These are phyloP conservation scores for Melanerpes aurifrons DNA, from an alignment of 2,113 vertebrate genomes.

Conservation along the genomic window DNA sequence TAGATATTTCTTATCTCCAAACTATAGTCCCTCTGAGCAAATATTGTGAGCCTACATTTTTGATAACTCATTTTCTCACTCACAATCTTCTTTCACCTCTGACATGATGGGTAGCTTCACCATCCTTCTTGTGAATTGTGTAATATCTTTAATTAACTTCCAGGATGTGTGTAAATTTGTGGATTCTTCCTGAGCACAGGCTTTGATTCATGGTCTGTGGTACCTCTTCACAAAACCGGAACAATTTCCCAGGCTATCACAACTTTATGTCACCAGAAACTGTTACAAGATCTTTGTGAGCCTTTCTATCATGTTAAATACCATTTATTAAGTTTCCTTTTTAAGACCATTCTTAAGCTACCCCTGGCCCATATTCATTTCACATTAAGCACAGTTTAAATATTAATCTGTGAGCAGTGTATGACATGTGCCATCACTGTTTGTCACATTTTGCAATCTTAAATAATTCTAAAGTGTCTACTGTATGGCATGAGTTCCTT, in stretches of 20 bases:
- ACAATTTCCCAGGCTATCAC: neutral
- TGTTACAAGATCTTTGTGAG: neutral
- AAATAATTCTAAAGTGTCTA: neutral
- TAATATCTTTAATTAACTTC: neutral
- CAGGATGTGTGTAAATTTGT: neutral
- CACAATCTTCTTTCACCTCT: neutral
- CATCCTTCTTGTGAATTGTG: neutral
- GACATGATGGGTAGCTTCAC: neutral
- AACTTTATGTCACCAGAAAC: neutral
- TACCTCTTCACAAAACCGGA: neutral
- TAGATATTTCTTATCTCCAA: neutral
- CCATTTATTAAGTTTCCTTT: neutral
- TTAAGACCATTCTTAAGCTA: neutral
- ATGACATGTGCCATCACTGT: neutral
- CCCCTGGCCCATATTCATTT: neutral
- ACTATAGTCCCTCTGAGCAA: neutral
- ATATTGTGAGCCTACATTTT: neutral
- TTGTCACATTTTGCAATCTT: neutral
- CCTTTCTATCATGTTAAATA: slow-evolving; percentile 12
- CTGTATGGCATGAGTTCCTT: neutral
- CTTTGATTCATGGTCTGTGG: neutral
- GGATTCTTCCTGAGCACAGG: neutral
- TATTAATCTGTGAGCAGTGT: neutral
- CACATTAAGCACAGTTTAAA: neutral
- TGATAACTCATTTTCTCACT: neutral